These are phyloP conservation scores for Magallana angulata DNA, from an alignment of 1,140 invertebrate species.

Conservation along the genomic window DNA sequence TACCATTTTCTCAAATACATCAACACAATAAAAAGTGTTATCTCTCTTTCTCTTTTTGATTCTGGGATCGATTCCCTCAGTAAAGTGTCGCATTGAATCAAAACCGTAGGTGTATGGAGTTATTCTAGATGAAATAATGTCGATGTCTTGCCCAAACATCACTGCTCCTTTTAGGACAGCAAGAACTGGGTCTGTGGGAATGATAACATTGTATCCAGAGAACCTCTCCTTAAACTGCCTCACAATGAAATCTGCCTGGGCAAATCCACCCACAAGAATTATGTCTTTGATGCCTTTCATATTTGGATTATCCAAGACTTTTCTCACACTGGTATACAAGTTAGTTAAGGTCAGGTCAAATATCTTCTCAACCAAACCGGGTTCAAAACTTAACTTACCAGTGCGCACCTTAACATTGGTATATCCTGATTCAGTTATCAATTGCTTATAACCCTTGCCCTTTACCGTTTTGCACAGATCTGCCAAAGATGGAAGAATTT, in stretches of 20 bases:
- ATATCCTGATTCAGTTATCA: too few species aligned
- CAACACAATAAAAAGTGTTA: background rate
- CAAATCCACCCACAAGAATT: conserved; percentile 51
- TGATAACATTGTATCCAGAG: background rate
- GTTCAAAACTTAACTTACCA: too few species aligned
- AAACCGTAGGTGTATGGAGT: conserved; percentile 3
- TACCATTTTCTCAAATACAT: conserved; percentile 18
- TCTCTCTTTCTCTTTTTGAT: conserved; percentile 1
- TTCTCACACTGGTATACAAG: too few species aligned
- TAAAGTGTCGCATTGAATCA: background rate
- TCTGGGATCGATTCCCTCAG: background rate
- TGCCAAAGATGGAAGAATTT: too few species aligned
- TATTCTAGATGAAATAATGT: conserved; percentile 5
- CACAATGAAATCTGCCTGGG: conserved; percentile 42
- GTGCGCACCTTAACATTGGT: too few species aligned
- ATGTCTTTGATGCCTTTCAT: too few species aligned
- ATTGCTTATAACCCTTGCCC: too few species aligned
- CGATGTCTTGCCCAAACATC: conserved; percentile 10
- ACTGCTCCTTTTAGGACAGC: conserved; percentile 33
- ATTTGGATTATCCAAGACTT: too few species aligned
- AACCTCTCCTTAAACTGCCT: conserved; percentile 5
- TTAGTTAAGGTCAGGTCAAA: conserved; percentile 24
- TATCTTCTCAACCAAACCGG: background rate
- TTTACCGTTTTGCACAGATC: too few species aligned
- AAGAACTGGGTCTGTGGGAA: background rate